These are phyloP conservation scores for Bradypodion ventrale DNA, from an alignment of 2,797 vertebrate species.

Conservation along the genomic window DNA sequence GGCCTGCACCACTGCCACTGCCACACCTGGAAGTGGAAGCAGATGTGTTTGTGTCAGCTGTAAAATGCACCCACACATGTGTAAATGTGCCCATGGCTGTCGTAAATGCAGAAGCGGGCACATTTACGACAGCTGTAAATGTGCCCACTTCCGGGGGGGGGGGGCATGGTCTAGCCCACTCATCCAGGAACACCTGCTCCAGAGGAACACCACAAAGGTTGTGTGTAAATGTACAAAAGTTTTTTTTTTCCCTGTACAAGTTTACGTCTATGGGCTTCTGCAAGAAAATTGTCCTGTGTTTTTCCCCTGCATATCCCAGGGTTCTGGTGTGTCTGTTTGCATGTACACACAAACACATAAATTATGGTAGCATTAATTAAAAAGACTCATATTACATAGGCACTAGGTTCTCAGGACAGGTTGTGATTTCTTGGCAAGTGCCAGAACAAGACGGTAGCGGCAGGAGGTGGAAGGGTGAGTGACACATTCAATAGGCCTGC, in stretches of 20 bases:
- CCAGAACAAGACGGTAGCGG: constrained; percentile 8
- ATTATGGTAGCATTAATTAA: not conserved
- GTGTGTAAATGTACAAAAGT: not conserved
- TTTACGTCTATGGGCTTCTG: not conserved
- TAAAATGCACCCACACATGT: too few relatives aligned
- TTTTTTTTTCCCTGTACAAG: not conserved
- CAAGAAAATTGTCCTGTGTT: not conserved
- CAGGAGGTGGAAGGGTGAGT: constrained; percentile 4
- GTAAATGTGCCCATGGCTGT: too few relatives aligned
- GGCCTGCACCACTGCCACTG: too few relatives aligned
- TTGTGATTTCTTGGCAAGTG: constrained; percentile 2
- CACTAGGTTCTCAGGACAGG: not conserved
- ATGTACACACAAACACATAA: not conserved
- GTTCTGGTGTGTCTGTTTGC: not conserved
- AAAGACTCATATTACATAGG: not conserved
- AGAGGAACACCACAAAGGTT: not conserved
- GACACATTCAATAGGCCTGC: constrained; percentile 29
- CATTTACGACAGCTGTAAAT: too few relatives aligned
- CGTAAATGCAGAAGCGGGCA: too few relatives aligned
- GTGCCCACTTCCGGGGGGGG: too few relatives aligned
- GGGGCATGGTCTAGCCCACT: too few relatives aligned
- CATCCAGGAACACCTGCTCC: too few relatives aligned
- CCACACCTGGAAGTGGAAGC: too few relatives aligned
- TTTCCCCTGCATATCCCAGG: not conserved
- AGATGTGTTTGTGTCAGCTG: too few relatives aligned